phyloP scores from a whole-genome alignment of 2,113 vertebrate genomes.

The Myotis davidii region DNA sequence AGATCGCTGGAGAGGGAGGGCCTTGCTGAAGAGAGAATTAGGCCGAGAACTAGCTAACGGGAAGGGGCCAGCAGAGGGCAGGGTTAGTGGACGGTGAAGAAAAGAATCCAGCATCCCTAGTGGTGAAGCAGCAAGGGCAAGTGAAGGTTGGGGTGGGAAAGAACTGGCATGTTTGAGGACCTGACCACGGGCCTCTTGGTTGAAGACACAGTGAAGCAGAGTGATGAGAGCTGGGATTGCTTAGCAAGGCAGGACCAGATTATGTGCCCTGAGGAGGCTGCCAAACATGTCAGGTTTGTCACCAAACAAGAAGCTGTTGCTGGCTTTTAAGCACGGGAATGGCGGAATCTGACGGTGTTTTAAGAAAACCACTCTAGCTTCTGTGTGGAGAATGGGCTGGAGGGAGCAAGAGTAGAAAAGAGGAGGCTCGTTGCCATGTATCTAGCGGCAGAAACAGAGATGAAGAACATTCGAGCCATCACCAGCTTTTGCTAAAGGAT shows the following conservation, averaged over 20 bases:
- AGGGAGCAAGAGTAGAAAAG: background rate
- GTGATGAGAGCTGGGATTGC: background rate
- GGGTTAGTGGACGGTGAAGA: rapidly evolving
- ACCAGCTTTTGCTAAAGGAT: background rate
- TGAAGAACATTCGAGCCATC: background rate
- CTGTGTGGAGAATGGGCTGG: background rate
- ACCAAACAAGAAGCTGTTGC: background rate
- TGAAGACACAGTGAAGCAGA: background rate
- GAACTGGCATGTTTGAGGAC: background rate
- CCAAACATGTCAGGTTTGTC: background rate
- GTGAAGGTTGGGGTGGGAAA: background rate
- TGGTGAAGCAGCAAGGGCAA: background rate
- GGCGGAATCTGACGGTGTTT: background rate
- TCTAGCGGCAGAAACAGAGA: background rate
- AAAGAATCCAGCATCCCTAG: background rate
- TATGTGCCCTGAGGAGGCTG: background rate
- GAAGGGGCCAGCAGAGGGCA: background rate
- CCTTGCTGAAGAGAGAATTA: background rate
- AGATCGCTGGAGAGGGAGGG: background rate
- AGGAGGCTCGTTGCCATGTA: background rate
- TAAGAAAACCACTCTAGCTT: background rate
- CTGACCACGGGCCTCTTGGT: background rate
- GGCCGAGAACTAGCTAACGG: background rate
- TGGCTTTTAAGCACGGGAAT: background rate
- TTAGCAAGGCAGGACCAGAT: background rate